Evolutionary conservation across 2,888 invertebrate species (phyloP).

Genomic region (Fragum sueziense): DNA sequence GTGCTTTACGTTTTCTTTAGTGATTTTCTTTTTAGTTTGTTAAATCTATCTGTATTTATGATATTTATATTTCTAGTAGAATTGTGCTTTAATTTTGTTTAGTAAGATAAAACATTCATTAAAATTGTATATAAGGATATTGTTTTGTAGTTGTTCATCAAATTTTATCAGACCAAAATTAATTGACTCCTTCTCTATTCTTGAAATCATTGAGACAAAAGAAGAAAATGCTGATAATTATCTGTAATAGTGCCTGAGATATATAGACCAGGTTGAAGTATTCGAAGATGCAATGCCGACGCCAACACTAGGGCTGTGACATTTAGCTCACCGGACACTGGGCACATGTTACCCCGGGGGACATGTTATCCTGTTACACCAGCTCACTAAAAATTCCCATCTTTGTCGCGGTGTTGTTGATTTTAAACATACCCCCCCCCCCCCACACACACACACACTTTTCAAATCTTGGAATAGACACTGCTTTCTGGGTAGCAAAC

Average conservation of each 20-base stretch:
- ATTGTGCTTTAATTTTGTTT: not conserved
- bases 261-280: no score
- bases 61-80: not conserved
- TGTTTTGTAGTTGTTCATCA: not conserved
- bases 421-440: no score
- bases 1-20: conserved; percentile 3
- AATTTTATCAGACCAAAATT: not conserved
- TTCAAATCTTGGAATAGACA: no score
- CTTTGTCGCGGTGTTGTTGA: no score
- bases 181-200: not conserved
- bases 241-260: not conserved
- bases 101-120: not conserved
- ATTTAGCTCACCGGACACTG: no score
- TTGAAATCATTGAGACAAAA: not conserved
- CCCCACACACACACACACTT: not conserved
- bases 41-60: not conserved
- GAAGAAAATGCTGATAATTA: not conserved
- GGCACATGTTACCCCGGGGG: no score
- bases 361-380: no score
- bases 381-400: no score
- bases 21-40: not conserved
- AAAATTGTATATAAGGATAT: not conserved
- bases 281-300: no score
- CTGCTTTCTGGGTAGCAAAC: not conserved
- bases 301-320: no score